Evolutionary conservation across 2,113 vertebrate genomes (phyloP).

Genomic region (Boleophthalmus pectinirostris): DNA sequence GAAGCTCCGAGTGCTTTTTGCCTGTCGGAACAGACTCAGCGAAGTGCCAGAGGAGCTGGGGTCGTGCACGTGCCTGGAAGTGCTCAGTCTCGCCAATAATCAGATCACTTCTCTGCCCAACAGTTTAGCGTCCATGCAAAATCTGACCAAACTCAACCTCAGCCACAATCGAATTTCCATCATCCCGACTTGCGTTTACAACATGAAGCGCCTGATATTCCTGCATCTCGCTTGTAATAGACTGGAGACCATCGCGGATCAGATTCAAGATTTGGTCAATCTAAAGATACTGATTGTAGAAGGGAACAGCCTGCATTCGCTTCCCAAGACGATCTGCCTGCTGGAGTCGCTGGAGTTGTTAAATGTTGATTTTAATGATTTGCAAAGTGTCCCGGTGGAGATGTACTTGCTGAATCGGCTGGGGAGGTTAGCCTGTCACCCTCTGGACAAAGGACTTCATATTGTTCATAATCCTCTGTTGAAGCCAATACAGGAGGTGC

Average conservation of each 20-base stretch:
- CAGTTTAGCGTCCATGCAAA: conserved; percentile 78
- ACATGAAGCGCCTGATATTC: conserved; percentile 86
- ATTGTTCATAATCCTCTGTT: conserved; percentile 88
- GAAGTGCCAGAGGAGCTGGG: conserved; percentile 89
- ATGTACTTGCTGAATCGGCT: conserved; percentile 83
- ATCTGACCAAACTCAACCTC: conserved; percentile 88
- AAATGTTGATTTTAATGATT: conserved; percentile 88
- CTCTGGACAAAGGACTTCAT: conserved; percentile 92
- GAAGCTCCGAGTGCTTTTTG: conserved; percentile 87
- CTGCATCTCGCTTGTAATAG: conserved; percentile 89
- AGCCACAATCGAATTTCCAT: conserved; percentile 88
- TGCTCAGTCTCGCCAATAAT: conserved; percentile 92
- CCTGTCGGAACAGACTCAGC: conserved; percentile 86
- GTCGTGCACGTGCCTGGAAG: conserved; percentile 84
- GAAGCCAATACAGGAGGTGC: conserved; percentile 86
- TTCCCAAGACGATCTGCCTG: conserved; percentile 86
- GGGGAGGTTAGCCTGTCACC: conserved; percentile 86
- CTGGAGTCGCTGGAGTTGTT: conserved; percentile 84
- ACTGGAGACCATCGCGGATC: conserved; percentile 89
- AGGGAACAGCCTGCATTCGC: conserved; percentile 83
- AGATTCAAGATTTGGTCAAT: conserved; percentile 85
- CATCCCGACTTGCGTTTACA: conserved; percentile 89
- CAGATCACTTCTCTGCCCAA: conserved; percentile 83
- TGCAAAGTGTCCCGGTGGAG: conserved; percentile 86
- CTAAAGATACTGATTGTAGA: conserved; percentile 91